Base-by-base conservation (phyloP, 2,888 invertebrate species). In the Sturmia bella region DNA sequence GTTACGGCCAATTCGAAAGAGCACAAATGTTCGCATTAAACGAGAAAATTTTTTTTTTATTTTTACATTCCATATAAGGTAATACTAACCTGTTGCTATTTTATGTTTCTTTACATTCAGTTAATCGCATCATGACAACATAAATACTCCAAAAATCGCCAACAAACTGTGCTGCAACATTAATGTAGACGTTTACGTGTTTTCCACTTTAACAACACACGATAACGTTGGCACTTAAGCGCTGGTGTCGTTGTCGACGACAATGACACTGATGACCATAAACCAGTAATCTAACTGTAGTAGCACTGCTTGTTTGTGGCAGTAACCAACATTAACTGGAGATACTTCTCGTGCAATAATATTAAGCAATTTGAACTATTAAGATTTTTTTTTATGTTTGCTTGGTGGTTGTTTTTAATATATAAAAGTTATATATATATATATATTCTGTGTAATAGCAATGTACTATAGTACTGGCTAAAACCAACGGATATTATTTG, bases 321-420 rank as follows among this genome's bases (percentile, higher is more conserved):
- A 85, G 88, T 86, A 87, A 41, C 37, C 50, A 52, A 56, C 50
- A 88, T 85, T 88, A 87, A 68, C 56, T 2, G 45, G 48, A 19
- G 24, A 45, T 86, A 88, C 87, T 87, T 84, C 85, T 87, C 86
- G 87, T 88, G 87, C 88, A 88, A 87, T 89, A 87, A 86, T 87
- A 81, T 68, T 68, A 57, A 64, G 57, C 54, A 70, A 56, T 57
- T 32, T 45, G 32, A 32, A 32, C 6, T 24, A 50, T 68, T 43
- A 50, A 27, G 39, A 19, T 19, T 12, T 61, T 15, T n/a, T n/a
- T 13, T 41, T 43, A n/a, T 24, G 17, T 41, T 45, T 13, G 7
- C 3, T 21, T 63, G 45, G 3, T 1, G 13, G 50, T 52, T n/a
- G 7, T 17, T 19, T 15, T 7, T 17, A 32, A 39, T 50, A 11